These are phyloP conservation scores for Elysia crispata DNA, from an alignment of 2,888 invertebrate species.

Conservation along the genomic window DNA sequence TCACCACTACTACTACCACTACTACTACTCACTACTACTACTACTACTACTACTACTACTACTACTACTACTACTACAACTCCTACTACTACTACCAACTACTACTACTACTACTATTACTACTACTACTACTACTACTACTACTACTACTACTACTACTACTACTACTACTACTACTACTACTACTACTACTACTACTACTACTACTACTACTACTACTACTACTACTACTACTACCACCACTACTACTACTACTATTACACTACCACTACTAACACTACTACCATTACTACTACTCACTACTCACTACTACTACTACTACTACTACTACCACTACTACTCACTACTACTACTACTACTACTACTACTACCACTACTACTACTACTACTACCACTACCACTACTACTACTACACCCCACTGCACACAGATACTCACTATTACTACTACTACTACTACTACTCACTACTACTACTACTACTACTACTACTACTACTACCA, in stretches of 20 bases:
- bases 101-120: no score
- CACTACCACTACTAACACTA: no score
- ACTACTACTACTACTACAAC: no score
- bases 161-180: neutral
- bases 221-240: constrained; percentile 42
- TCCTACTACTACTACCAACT: no score
- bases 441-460: constrained; percentile 47
- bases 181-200: constrained; percentile 29
- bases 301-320: no score
- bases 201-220: constrained; percentile 34
- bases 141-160: constrained; percentile 37
- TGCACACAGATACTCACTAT: no score
- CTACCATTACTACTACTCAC: no score
- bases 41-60: neutral
- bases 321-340: no score
- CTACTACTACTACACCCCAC: constrained; percentile 50
- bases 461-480: no score
- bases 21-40: no score
- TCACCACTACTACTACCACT: neutral
- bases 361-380: constrained; percentile 54
- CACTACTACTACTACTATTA: constrained; percentile 54
- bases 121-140: constrained; percentile 44
- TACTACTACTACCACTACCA: constrained; percentile 52
- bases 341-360: constrained; percentile 54
- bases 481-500: constrained; percentile 16